Conservation (phyloP, 2,888 invertebrate species). For the Drosophila merina region DNA sequence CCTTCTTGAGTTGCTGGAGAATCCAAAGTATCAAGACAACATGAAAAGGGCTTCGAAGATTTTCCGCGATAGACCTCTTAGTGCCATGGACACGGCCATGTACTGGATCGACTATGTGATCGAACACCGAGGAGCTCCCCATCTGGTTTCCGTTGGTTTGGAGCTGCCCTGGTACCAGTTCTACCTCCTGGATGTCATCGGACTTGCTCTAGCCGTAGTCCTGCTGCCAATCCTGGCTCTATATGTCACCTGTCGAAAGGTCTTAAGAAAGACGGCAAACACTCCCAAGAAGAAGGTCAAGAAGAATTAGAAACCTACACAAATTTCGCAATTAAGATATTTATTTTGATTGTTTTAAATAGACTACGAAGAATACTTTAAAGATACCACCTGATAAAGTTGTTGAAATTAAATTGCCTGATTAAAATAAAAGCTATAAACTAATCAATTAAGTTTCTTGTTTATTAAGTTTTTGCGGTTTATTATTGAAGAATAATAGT, state of each 20-base stretch:
- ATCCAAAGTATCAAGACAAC: slow-evolving; percentile 80
- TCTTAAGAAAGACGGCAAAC: not conserved
- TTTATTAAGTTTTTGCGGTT: not conserved
- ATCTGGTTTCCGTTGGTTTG: slow-evolving; percentile 78
- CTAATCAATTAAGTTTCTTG: not conserved
- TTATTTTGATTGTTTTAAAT: not conserved
- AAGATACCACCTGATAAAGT: not conserved
- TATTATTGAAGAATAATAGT: not conserved
- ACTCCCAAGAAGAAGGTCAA: not conserved
- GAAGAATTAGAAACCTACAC: not conserved
- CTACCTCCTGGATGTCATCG: slow-evolving; percentile 82
- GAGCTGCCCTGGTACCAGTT: slow-evolving; percentile 82
- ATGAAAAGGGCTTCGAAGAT: slow-evolving; percentile 68
- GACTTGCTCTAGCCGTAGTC: slow-evolving; percentile 26
- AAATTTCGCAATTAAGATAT: not conserved
- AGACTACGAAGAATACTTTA: not conserved
- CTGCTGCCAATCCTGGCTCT: slow-evolving; percentile 2
- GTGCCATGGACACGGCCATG: slow-evolving; percentile 80
- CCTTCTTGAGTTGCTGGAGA: slow-evolving; percentile 79
- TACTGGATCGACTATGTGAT: slow-evolving; percentile 83
- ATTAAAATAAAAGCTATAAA: not conserved
- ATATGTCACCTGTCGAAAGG: slow-evolving; percentile 19
- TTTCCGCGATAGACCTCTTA: slow-evolving; percentile 79
- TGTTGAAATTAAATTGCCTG: not conserved
- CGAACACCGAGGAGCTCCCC: slow-evolving; percentile 81